Base-by-base conservation (phyloP, 2,113 vertebrate species). In the Ibidorhyncha struthersii region DNA sequence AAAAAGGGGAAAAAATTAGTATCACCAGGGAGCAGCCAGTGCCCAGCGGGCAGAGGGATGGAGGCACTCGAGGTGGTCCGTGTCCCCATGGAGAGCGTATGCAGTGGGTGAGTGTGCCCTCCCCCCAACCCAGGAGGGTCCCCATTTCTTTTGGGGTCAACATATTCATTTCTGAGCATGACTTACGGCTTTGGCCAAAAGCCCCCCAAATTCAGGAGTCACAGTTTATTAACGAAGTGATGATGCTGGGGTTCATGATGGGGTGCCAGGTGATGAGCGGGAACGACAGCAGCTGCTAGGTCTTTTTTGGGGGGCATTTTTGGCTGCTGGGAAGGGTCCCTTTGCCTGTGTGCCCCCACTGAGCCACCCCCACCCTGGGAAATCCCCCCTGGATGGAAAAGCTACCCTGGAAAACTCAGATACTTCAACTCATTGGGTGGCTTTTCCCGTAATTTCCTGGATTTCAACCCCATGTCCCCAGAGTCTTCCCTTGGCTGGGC, bases 61-160 rank as follows among this genome's bases (percentile, higher is more conserved):
- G 41, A 52, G 26, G 38, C 1, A 3, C 25, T 25, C 45, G 80
- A 55, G 61, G 21, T 40, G 66, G 3, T 12, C 23, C 1, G 1
- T 14, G 21, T 6, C 50, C 59, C 58, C 11, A 8, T 8, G 30
- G n/a, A 14, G 22, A 67, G 30, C 15, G 32, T 6, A 12, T 8
- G 4, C 1, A 9, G 56, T 17, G 43, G n/a, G 16, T 2, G 8
- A 52, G 30, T 0, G 4, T 2, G 32, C 3, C 4, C 4, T 14
- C 14, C 21, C 53, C 34, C 34, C 21, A 27, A 3, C 36, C 29
- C 71, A 29, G 56, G n/a, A 47, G 16, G 34, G 25, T 47, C 53
- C 71, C 13, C 4, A 4, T 40, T 82, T 21, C 56, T 84, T 94
- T 58, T 45, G 56, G 59, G 89, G 55, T 69, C 38, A 61, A 27